A percentile compares a stretch with the other conserved stretches of the same genome.
Conservation (phyloP, 2,113 vertebrate species). For the Bubo blakistoni region DNA sequence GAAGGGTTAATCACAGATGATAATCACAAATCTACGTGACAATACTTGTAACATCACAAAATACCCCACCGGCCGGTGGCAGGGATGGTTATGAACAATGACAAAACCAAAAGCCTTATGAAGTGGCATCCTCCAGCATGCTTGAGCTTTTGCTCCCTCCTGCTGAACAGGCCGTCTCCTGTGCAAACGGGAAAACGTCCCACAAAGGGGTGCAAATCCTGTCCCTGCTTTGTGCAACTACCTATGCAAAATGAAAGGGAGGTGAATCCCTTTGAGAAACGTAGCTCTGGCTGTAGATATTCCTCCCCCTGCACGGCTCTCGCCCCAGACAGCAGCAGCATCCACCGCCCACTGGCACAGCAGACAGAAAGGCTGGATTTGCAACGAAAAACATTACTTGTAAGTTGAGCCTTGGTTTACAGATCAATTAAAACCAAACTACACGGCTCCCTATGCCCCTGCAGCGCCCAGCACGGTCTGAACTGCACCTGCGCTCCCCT, state of each 20-base stretch:
- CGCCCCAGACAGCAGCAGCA: fast-evolving
- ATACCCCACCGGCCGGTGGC: background rate
- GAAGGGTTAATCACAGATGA: slow-evolving; percentile 30
- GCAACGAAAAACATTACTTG: background rate
- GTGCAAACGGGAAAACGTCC: background rate
- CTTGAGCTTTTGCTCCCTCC: background rate
- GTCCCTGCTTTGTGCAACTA: background rate
- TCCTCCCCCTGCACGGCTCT: background rate
- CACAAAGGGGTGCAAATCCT: background rate
- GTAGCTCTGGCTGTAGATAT: background rate
- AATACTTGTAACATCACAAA: slow-evolving; percentile 3
- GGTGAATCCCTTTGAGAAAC: background rate
- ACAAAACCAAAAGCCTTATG: background rate
- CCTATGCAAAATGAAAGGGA: background rate
- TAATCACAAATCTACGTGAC: background rate
- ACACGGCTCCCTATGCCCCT: background rate
- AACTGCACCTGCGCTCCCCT: background rate
- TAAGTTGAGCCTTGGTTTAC: background rate
- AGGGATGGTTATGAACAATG: background rate
- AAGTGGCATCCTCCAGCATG: background rate
- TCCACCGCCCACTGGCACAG: background rate
- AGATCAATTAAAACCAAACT: slow-evolving; percentile 15
- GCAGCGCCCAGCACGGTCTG: fast-evolving
- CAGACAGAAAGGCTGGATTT: background rate
- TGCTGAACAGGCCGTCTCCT: background rate